Base-by-base conservation (phyloP, 2,797 vertebrate species). In the Poliocrania exsul region DNA sequence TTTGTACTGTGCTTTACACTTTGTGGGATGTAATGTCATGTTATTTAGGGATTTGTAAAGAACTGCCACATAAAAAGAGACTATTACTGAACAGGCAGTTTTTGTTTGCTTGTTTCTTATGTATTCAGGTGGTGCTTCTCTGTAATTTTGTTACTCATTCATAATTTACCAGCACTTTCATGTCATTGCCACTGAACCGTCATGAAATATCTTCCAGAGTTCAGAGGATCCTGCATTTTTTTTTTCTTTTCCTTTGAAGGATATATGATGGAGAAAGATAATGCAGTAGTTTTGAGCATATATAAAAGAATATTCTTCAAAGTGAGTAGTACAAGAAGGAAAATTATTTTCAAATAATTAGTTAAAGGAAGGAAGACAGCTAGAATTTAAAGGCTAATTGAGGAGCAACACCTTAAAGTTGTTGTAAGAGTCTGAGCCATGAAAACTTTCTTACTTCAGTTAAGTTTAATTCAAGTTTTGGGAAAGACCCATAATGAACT, bases 381-480 rank as follows among this genome's bases (percentile, higher is more conserved):
- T 77, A 80, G 40, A 19, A 67, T 85, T 89, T 80, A 24, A 31
- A 87, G 37, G 7, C n/a, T 72, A 65, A 79, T 21, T 65, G 74
- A 89, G n/a, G 89, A 71, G 74, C 40, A 87, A 31, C 6, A 8
- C 29, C 24, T 73, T 64, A 25, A 85, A 87, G 17, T 62, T 87
- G 64, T 29, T 74, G 19, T 67, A 50, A 92, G 26, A 7, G 33
- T 53, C 26, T 49, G 64, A 89, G 29, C 60, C 42, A 31, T 67
- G 75, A 64, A 70, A 91, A 56, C 56, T 54, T 46, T 81, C 51
- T 54, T 87, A 49, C 16, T 93, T 91, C 40, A 67, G 26, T 83
- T 91, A 83, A 70, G 4, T 82, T 80, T 84, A 75, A 82, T 79
- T 82, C 37, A 88, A 18, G 24, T 90, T 81, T 93, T 93, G 81